These are phyloP conservation scores for Drosophila koepferae DNA, from an alignment of 2,888 invertebrate genomes.

Conservation along the genomic window DNA sequence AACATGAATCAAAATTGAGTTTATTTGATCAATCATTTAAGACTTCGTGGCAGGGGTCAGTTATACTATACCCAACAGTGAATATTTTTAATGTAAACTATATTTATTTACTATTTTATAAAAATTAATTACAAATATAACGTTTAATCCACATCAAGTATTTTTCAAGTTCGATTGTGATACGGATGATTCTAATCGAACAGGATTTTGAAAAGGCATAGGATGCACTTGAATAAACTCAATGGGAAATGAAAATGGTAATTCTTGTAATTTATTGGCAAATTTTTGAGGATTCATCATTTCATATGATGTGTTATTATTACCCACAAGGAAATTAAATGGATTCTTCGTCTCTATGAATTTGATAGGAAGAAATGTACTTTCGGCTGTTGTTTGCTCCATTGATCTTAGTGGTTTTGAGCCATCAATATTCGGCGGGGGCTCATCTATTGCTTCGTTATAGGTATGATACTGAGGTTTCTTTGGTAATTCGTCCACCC, in stretches of 20 bases:
- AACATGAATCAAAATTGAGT: too few relatives aligned
- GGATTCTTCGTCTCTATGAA: conserved; percentile 33
- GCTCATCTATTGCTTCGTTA: conserved; percentile 14
- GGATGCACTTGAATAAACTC: conserved; percentile 80
- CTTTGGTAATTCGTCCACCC: conserved; percentile 11
- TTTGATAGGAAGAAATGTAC: conserved; percentile 47
- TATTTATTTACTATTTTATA: neutral
- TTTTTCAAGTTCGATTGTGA: conserved; percentile 21
- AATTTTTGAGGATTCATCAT: conserved; percentile 38
- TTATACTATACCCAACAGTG: too few relatives aligned
- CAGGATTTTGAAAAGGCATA: conserved; percentile 77
- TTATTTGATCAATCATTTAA: too few relatives aligned
- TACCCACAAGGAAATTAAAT: conserved; percentile 62
- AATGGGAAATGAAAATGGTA: conserved; percentile 76
- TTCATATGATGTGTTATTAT: conserved; percentile 41
- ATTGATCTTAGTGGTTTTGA: neutral
- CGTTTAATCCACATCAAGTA: conserved; percentile 4
- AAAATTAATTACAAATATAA: neutral
- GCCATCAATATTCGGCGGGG: conserved; percentile 21
- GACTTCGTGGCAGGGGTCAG: too few relatives aligned
- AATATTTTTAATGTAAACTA: too few relatives aligned
- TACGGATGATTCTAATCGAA: conserved; percentile 49
- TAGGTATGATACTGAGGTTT: conserved; percentile 10
- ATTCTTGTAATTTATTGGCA: conserved; percentile 59
- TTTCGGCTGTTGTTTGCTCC: conserved; percentile 62